phyloP scores from a whole-genome alignment of 53 echinoderm and acorn worm genomes.

The Antedon mediterranea region DNA sequence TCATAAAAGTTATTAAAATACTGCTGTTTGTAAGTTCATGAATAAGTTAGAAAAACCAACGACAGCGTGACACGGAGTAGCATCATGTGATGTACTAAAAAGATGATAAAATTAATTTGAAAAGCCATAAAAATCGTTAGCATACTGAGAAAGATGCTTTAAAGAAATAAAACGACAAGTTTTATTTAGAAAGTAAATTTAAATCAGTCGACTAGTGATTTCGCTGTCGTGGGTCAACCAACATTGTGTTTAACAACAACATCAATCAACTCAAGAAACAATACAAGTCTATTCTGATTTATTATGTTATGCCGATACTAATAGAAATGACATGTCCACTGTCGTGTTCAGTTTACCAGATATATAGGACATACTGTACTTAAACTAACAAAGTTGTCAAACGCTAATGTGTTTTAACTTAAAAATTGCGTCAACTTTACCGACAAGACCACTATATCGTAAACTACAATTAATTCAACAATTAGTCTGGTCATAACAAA shows the following conservation, averaged over 20 bases:
- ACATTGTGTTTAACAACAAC: background rate
- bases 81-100: too few species aligned
- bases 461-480: background rate
- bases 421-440: background rate
- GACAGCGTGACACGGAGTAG: too few species aligned
- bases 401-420: background rate
- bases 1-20: too few species aligned
- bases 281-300: background rate
- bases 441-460: background rate
- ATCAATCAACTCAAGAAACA: background rate
- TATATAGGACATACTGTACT: background rate
- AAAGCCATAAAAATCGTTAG: too few species aligned
- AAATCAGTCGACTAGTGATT: too few species aligned
- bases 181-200: too few species aligned
- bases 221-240: too few species aligned
- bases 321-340: background rate
- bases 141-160: too few species aligned
- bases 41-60: too few species aligned
- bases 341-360: background rate
- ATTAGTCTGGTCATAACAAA: background rate
- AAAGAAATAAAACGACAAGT: too few species aligned
- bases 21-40: too few species aligned
- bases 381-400: background rate
- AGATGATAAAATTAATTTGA: too few species aligned
- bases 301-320: background rate